Evolutionary conservation across 2,113 vertebrate species (phyloP).

Genomic region (Verasper variegatus): DNA sequence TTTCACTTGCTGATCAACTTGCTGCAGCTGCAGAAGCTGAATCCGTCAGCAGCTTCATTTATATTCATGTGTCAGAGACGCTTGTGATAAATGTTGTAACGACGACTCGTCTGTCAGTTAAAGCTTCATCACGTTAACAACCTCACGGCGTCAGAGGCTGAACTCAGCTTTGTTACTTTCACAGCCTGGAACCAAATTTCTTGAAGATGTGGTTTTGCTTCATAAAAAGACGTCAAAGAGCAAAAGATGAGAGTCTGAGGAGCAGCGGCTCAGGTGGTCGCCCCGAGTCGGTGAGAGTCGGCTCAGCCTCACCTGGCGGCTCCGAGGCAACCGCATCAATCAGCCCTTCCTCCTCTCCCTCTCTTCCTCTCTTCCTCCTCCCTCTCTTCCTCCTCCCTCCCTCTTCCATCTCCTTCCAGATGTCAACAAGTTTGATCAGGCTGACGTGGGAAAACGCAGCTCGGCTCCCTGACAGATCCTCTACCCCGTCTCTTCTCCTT

Average conservation of each 20-base stretch:
- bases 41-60: too few relatives aligned
- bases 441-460: conserved; percentile 47
- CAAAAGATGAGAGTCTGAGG: not conserved
- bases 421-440: conserved; percentile 68
- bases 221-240: conserved; percentile 10
- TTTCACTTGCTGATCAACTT: too few relatives aligned
- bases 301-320: conserved; percentile 54
- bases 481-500: conserved; percentile 17
- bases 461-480: conserved; percentile 41
- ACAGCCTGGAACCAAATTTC: not conserved
- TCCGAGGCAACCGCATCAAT: conserved; percentile 48
- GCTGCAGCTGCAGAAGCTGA: too few relatives aligned
- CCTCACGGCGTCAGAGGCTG: not conserved
- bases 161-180: not conserved
- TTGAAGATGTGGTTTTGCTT: conserved; percentile 24
- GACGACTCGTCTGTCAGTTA: not conserved
- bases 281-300: not conserved
- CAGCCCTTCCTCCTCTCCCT: conserved; percentile 2
- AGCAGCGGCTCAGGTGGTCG: too few relatives aligned
- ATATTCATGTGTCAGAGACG: too few relatives aligned
- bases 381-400: conserved; percentile 12
- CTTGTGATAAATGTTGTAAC: not conserved
- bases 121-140: not conserved
- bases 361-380: not conserved
- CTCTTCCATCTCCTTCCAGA: too few relatives aligned